Evolutionary conservation across 92 coral and sea anemone genomes (phyloP).

Genomic region (Anthopleura xanthogrammica): DNA sequence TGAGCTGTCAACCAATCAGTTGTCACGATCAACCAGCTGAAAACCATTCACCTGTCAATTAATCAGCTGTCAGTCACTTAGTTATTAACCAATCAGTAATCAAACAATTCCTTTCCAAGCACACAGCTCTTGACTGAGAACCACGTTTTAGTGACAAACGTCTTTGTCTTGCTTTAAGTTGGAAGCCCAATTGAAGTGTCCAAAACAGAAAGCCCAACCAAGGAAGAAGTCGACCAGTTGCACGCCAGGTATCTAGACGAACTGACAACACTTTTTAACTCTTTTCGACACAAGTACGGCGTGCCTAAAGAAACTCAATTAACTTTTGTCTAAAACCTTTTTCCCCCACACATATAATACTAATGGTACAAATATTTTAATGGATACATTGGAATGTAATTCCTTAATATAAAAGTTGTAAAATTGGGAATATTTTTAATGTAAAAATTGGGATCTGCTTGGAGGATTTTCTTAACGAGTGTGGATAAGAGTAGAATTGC

Average conservation of each 20-base stretch:
- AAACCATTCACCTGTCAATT: too few species aligned
- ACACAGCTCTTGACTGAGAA: not conserved
- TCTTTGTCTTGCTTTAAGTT: slow-evolving; percentile 34
- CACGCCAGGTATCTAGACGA: slow-evolving; percentile 55
- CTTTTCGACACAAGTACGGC: slow-evolving; percentile 63
- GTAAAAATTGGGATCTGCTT: too few species aligned
- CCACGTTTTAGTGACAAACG: not conserved
- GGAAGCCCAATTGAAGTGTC: slow-evolving; percentile 78
- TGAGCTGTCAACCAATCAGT: too few species aligned
- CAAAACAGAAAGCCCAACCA: slow-evolving; percentile 49
- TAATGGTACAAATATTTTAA: too few species aligned
- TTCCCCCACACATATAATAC: too few species aligned
- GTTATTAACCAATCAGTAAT: too few species aligned
- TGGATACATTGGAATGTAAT: too few species aligned
- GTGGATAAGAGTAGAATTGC: too few species aligned
- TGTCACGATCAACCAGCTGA: too few species aligned
- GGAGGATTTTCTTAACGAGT: too few species aligned
- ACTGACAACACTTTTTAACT: slow-evolving; percentile 59
- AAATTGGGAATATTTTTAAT: too few species aligned
- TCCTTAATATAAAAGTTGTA: too few species aligned
- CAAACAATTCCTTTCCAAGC: not conserved
- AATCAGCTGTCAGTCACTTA: not conserved
- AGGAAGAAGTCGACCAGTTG: slow-evolving; percentile 54
- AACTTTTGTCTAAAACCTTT: not conserved
- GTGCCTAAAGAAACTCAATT: slow-evolving; percentile 57